A percentile compares a stretch with the other conserved stretches of the same genome.
Conservation (phyloP, 2,888 invertebrate species). For the Leptopterna dolabrata region DNA sequence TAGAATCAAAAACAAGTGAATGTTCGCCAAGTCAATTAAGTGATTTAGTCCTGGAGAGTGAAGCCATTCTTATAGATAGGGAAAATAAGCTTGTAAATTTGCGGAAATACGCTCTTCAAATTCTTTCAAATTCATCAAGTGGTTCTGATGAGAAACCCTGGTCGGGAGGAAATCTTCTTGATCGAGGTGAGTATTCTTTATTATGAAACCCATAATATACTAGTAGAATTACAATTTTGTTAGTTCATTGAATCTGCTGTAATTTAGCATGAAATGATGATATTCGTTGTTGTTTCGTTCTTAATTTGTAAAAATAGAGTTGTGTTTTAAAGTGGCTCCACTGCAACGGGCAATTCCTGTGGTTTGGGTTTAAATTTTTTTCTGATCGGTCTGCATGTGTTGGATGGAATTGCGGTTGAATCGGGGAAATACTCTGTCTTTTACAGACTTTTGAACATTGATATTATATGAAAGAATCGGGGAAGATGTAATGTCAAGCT, state of each 20-base stretch:
- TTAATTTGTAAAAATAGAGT: no score
- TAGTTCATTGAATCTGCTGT: neutral
- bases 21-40: slow-evolving; percentile 69
- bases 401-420: no score
- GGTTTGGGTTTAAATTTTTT: no score
- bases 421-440: no score
- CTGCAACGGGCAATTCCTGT: no score
- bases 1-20: slow-evolving; percentile 80
- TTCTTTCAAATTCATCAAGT: slow-evolving; percentile 63
- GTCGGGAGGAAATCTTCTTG: neutral
- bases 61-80: slow-evolving; percentile 83
- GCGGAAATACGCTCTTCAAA: slow-evolving; percentile 73
- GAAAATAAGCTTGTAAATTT: slow-evolving; percentile 81
- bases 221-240: neutral
- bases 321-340: no score
- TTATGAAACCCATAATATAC: neutral
- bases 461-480: no score
- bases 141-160: slow-evolving; percentile 31
- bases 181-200: slow-evolving; percentile 21
- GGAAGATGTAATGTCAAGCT: no score
- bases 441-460: no score
- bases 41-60: slow-evolving; percentile 75
- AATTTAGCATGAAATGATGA: no score
- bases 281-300: no score
- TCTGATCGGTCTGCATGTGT: no score